These are phyloP conservation scores for Microtus oregoni DNA, from an alignment of 2,113 vertebrate genomes.

Conservation along the genomic window DNA sequence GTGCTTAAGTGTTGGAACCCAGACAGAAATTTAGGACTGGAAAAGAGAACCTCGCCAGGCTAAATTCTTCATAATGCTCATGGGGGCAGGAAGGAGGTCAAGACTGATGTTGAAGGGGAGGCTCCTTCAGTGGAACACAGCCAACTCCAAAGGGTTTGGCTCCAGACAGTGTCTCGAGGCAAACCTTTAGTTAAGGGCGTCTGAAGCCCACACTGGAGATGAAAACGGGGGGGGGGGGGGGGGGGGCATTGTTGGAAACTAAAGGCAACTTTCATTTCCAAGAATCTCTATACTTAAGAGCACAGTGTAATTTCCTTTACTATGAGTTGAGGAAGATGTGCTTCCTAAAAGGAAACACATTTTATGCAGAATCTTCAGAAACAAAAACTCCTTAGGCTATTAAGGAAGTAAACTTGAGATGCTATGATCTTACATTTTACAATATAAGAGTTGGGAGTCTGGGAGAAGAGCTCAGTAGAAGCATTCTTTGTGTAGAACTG, in stretches of 20 bases:
- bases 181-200: neutral
- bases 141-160: neutral
- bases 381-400: slow-evolving; percentile 16
- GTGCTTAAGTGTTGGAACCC: slow-evolving; percentile 44
- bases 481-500: no score
- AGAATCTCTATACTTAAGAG: slow-evolving; percentile 67
- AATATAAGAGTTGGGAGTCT: neutral
- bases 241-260: slow-evolving; percentile 31
- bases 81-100: neutral
- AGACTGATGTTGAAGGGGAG: neutral
- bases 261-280: slow-evolving; percentile 59
- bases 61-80: neutral
- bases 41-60: neutral
- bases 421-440: slow-evolving; percentile 8
- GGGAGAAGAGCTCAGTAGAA: no score
- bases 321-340: slow-evolving; percentile 51
- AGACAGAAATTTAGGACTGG: neutral
- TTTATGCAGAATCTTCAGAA: slow-evolving; percentile 48
- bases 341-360: slow-evolving; percentile 66
- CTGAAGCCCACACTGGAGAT: slow-evolving; percentile 44
- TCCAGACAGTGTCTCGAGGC: slow-evolving; percentile 5
- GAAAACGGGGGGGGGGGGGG: slow-evolving; percentile 26
- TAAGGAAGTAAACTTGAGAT: slow-evolving; percentile 36
- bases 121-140: neutral
- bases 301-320: slow-evolving; percentile 62